Conservation (phyloP, 2,888 invertebrate species). For the Apomyelois bistriatella region DNA sequence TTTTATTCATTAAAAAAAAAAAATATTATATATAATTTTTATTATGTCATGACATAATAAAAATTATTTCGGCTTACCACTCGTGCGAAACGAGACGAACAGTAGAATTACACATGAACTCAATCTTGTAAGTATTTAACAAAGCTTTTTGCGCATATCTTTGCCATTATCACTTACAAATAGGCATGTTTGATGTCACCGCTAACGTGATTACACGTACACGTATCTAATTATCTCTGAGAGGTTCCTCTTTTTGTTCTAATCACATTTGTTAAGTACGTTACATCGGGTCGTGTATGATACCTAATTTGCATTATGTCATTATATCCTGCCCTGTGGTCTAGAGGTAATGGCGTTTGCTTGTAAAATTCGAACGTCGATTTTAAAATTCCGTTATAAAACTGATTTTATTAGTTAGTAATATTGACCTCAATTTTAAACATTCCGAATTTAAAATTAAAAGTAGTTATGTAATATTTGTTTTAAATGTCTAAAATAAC, state of each 20-base stretch:
- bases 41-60: too few relatives aligned
- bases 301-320: too few relatives aligned
- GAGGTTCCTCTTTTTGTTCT: not conserved
- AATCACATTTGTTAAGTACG: not conserved
- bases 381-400: too few relatives aligned
- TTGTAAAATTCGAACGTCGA: too few relatives aligned
- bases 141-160: not conserved
- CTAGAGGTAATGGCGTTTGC: too few relatives aligned
- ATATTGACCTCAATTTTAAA: not conserved
- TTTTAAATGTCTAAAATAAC: slow-evolving; percentile 1
- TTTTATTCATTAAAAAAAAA: too few relatives aligned
- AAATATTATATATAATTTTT: too few relatives aligned
- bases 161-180: slow-evolving; percentile 1
- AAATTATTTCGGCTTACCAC: too few relatives aligned
- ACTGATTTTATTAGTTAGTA: not conserved
- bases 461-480: not conserved
- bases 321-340: too few relatives aligned
- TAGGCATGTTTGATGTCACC: not conserved
- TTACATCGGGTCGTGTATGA: not conserved
- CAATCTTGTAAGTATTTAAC: too few relatives aligned
- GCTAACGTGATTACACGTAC: not conserved
- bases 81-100: too few relatives aligned
- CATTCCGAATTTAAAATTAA: slow-evolving; percentile 1
- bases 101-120: too few relatives aligned
- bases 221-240: not conserved